These are phyloP conservation scores for Petrolisthes manimaculis DNA, from an alignment of 2,888 invertebrate genomes.

Conservation along the genomic window DNA sequence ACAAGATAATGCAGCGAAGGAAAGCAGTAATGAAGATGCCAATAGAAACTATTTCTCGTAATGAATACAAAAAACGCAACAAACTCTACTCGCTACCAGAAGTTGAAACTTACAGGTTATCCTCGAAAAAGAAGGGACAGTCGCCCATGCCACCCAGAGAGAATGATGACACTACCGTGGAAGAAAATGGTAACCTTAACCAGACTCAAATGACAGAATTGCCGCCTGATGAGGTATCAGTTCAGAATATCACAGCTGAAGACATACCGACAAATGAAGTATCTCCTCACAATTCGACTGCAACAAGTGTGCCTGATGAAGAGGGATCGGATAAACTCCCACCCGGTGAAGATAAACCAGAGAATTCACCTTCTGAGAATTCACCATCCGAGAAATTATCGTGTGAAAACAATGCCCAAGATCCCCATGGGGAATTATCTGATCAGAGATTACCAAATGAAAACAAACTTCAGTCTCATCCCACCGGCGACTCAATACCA, in stretches of 20 bases:
- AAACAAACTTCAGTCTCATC: too few species aligned
- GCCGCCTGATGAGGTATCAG: conserved; percentile 35
- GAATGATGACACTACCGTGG: background rate
- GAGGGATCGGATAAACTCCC: too few species aligned
- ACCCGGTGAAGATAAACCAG: too few species aligned
- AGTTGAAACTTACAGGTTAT: background rate
- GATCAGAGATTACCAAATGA: too few species aligned
- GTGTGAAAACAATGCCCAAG: too few species aligned
- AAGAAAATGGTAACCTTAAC: conserved; percentile 24
- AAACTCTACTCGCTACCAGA: background rate
- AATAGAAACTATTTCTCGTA: conserved; percentile 45
- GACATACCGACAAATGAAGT: background rate
- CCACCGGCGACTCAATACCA: too few species aligned
- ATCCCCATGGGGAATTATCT: too few species aligned
- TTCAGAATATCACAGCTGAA: background rate
- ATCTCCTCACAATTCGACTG: background rate
- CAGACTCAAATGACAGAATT: conserved; percentile 51
- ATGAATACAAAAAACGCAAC: conserved; percentile 23
- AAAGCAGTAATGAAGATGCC: conserved; percentile 59
- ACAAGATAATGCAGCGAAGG: conserved; percentile 11
- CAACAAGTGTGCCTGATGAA: too few species aligned
- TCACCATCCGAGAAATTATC: too few species aligned
- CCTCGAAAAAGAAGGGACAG: background rate
- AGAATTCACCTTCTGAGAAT: too few species aligned
- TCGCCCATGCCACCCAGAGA: conserved; percentile 14